These are phyloP conservation scores for Medauroidea extradentata DNA, from an alignment of 1,140 invertebrate species.

Conservation along the genomic window DNA sequence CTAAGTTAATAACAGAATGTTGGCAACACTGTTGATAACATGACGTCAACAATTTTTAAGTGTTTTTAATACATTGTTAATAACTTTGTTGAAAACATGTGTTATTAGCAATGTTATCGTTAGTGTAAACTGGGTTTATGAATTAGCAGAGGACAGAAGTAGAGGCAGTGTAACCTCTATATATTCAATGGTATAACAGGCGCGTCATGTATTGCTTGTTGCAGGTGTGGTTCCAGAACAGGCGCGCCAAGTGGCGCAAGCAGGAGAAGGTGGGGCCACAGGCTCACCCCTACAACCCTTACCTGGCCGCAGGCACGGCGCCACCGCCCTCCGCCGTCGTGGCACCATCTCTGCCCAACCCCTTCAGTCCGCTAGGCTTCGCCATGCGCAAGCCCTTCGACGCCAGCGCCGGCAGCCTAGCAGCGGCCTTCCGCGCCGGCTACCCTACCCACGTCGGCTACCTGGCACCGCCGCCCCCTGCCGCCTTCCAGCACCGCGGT, in stretches of 20 bases:
- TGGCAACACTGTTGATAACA: no score
- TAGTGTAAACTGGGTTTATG: no score
- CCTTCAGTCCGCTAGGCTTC: constrained; percentile 68
- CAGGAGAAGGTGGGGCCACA: constrained; percentile 60
- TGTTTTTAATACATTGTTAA: no score
- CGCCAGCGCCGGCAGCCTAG: constrained; percentile 13
- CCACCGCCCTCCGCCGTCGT: constrained; percentile 53
- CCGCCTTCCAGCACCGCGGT: constrained; percentile 31
- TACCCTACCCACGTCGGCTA: constrained; percentile 35
- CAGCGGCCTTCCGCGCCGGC: constrained; percentile 15
- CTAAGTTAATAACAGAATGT: no score
- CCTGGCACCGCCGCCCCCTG: constrained; percentile 51
- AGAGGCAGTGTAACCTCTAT: no score
- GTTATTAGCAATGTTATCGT: no score
- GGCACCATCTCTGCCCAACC: constrained; percentile 69
- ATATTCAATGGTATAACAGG: no score
- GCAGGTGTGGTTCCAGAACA: constrained; percentile 51
- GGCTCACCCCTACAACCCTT: constrained; percentile 85
- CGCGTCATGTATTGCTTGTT: no score
- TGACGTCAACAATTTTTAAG: no score
- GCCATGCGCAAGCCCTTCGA: constrained; percentile 71
- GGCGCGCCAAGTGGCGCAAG: constrained; percentile 46
- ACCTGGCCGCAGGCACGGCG: constrained; percentile 55
- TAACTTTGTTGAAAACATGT: no score
- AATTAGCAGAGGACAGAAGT: no score